Base-by-base conservation (phyloP, 2,113 vertebrate species). In the Passer montanus region DNA sequence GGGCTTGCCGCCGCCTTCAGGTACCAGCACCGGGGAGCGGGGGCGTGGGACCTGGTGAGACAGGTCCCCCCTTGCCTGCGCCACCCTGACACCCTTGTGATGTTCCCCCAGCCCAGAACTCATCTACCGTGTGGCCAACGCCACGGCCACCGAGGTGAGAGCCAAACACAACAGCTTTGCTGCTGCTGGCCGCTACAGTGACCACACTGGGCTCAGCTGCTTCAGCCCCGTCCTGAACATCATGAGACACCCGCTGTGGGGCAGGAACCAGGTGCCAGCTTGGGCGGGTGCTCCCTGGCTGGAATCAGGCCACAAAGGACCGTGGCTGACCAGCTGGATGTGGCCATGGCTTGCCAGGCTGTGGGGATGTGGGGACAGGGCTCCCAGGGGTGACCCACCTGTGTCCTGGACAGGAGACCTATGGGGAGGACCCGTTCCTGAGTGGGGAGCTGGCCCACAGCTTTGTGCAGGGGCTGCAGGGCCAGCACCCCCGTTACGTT, bases 221-320 rank as follows among this genome's bases (percentile, higher is more conserved):
- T 97, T 98, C 93, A 98, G 97, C 90, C 97, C 97, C 0, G 96
- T 98, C 55, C 88, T 98, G 50, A 97, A 97, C 89, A 97, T 97
- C 89, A 97, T 97, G 97, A 77, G 97, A 24, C 97, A 98, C 47
- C 97, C 97, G 1, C 89, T 98, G 37, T 97, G 97, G 97, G 97
- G 97, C 62, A 93, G 97, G 59, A 98, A 97, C 76, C 97, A 97
- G 96, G 97, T 98, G 85, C 50, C 26, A 28, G 35, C 19, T 5
- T 2, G 15, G 27, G 50, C 4, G 1, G 13, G 67, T 49, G 47
- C 21, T 56, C 28, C 12, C 4, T 8, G 49, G 11, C 30, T 1
- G 8, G 62, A 33, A 8, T 28, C 6, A 1, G 35, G 28, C 39
- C 56, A 19, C 3, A 2, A 8, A 2, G 59, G n/a, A 49, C 59